These are phyloP conservation scores for Phylloscopus trochiloides DNA, from an alignment of 2,113 vertebrate genomes.

Conservation along the genomic window DNA sequence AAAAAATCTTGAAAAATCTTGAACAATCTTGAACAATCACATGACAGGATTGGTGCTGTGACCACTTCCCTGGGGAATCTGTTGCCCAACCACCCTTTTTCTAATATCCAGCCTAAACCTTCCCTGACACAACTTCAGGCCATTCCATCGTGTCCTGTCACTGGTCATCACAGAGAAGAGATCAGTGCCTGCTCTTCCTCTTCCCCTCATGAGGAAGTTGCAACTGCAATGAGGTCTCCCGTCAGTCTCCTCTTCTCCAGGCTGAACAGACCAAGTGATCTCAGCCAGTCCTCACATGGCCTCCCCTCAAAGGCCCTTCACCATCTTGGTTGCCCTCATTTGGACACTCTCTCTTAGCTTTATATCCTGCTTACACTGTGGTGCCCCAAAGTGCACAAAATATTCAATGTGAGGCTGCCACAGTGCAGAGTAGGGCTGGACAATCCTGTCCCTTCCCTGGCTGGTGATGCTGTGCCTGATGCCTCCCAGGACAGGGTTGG, in stretches of 20 bases:
- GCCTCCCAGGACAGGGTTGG: rapidly evolving
- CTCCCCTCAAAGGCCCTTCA: no score
- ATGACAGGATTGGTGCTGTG: background rate
- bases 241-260: background rate
- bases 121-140: background rate
- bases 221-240: rapidly evolving
- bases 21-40: no score
- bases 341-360: background rate
- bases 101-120: background rate
- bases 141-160: background rate
- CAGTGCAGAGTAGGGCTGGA: rapidly evolving
- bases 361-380: background rate
- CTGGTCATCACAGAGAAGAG: background rate
- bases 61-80: no score
- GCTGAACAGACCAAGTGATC: background rate
- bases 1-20: no score
- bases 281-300: background rate
- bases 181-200: background rate
- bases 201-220: background rate
- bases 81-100: background rate
- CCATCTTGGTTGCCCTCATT: background rate
- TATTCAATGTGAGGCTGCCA: background rate
- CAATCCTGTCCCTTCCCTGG: rapidly evolving
- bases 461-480: background rate
- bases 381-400: background rate